phyloP scores from a whole-genome alignment of 2,797 vertebrate genomes.

The Hylomyscus alleni region DNA sequence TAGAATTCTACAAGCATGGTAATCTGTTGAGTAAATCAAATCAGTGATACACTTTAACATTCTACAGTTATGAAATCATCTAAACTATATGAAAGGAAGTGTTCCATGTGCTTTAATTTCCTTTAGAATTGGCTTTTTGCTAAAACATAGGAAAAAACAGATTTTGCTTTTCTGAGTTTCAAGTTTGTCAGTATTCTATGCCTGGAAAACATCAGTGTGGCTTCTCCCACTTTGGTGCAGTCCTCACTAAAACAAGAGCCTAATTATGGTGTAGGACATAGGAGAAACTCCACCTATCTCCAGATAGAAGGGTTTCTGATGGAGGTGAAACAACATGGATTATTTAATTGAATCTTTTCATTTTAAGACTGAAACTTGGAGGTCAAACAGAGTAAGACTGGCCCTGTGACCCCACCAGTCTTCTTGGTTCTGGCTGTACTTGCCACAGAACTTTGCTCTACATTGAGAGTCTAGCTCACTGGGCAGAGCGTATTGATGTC shows the following conservation, averaged over 20 bases:
- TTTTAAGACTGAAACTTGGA: not conserved
- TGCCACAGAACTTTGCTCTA: too few relatives aligned
- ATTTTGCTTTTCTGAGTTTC: conserved; percentile 5
- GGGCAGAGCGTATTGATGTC: too few relatives aligned
- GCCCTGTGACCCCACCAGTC: fast-evolving
- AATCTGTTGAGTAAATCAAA: conserved; percentile 61
- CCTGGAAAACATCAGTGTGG: not conserved
- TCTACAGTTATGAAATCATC: conserved; percentile 30
- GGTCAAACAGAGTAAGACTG: not conserved
- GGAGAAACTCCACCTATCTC: not conserved
- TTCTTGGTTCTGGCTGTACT: too few relatives aligned
- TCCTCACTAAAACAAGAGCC: not conserved
- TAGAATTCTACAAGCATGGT: not conserved
- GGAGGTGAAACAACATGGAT: not conserved
- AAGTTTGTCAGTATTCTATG: not conserved
- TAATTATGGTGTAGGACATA: not conserved
- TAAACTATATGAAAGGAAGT: conserved; percentile 6
- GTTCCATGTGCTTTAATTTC: conserved; percentile 26
- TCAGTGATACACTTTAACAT: conserved; percentile 34
- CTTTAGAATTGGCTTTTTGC: not conserved
- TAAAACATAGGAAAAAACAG: not conserved
- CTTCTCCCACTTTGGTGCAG: not conserved
- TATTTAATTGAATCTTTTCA: not conserved
- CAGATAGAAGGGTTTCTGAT: not conserved
- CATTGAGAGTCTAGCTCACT: not conserved